Evolutionary conservation across 2,888 invertebrate species (phyloP).

Genomic region (Polyploca ridens): DNA sequence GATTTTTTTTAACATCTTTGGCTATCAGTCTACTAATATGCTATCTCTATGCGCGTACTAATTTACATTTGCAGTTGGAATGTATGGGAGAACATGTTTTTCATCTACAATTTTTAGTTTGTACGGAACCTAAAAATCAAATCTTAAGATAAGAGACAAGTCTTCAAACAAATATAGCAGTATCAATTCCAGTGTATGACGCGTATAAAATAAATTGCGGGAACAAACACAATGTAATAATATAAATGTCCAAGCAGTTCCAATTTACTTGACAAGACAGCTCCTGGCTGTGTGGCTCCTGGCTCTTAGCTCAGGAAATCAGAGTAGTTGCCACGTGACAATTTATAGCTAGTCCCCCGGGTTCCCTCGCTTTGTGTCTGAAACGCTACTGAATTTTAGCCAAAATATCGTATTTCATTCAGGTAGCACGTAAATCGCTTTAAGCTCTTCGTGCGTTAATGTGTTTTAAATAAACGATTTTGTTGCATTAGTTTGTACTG

Average conservation of each 20-base stretch:
- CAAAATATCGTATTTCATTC: conserved; percentile 1
- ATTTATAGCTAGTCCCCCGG: background rate
- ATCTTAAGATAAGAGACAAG: too few relatives aligned
- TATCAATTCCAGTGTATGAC: too few relatives aligned
- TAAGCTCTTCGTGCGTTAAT: background rate
- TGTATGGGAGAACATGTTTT: too few relatives aligned
- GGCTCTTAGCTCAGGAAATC: background rate
- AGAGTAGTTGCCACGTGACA: background rate
- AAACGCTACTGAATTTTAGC: background rate
- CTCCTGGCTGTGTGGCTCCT: background rate
- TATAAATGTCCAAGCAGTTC: background rate
- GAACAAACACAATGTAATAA: background rate
- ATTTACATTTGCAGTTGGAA: too few relatives aligned
- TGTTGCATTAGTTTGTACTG: background rate
- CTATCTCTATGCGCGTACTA: too few relatives aligned
- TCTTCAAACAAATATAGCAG: too few relatives aligned
- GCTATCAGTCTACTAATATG: too few relatives aligned
- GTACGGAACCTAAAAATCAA: too few relatives aligned
- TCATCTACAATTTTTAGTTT: too few relatives aligned
- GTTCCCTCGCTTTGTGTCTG: background rate
- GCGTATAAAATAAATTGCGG: background rate
- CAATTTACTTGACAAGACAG: background rate
- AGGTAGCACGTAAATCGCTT: background rate
- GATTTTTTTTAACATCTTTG: too few relatives aligned
- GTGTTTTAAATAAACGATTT: background rate